Evolutionary conservation across 2,888 invertebrate species (phyloP), one percentile per base, ranked within the genome.

Genomic region (Notodonta dromedarius): DNA sequence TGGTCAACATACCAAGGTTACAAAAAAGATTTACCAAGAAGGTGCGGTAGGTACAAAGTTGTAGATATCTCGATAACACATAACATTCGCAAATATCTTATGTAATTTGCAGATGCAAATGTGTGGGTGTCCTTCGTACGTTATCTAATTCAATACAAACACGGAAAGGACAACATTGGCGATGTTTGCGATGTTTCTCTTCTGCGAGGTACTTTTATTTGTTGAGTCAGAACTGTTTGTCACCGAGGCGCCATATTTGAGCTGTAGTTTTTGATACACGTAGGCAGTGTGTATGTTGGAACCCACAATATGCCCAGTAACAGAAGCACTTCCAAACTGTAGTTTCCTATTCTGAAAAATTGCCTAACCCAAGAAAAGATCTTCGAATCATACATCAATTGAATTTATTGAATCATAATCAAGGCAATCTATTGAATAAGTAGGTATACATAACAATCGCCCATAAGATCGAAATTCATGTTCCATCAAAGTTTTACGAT

Each of bases 61-160:
- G 42, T 12, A 42, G 35, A 4, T 35, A 42, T 11, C 11, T 42
- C 12, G 42, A 42, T 12, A 46, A 0, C 46, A 13, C 13, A 46
- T 13, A 5, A 6, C n/a, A 52, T 32, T 52, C 24, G 52, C 52
- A 32, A 52, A 52, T 11, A 32, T 52, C 52, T 52, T 52, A 32
- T 52, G 52, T 52, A 52, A 52, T 7, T 5, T 32, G 52, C 60
- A 63, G n/a, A 56, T 32, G 57, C 57, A 24, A 7, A 5, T 5
- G 24, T 50, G 8, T 40, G 35, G 12, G 8, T 40, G 39, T 35
- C 24, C 46, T 9, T n/a, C 11, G 12, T 9, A 11, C 40, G 60
- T 60, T 66, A 63, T 66, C 63, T 58, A 60, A 62, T 48, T n/a
- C 39, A 24, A 32, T 16, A 48, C 52, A 58, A 66, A 62, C 48